A percentile compares a stretch with the other conserved stretches of the same genome.
Conservation (phyloP, 2,888 invertebrate genomes). For the Pharmacophagus antenor region DNA sequence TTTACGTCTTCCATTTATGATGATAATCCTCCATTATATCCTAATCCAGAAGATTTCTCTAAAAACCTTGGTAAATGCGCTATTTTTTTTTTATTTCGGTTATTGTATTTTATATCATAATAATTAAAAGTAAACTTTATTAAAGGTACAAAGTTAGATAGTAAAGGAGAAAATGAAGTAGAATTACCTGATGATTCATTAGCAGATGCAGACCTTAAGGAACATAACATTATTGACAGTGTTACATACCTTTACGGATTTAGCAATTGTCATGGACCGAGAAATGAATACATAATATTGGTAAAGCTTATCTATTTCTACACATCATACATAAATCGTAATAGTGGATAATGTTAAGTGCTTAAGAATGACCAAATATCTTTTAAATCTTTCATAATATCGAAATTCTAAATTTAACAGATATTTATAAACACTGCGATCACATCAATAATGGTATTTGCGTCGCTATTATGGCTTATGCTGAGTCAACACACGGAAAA, state of each 20-base stretch:
- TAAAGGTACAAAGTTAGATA: conserved; percentile 41
- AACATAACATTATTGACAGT: conserved; percentile 86
- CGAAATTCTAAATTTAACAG: conserved; percentile 40
- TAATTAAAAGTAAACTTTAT: neutral
- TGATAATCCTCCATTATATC: conserved; percentile 72
- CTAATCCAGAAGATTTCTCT: conserved; percentile 70
- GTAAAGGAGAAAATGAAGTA: conserved; percentile 63
- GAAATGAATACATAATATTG: conserved; percentile 75
- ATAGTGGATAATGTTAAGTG: too few relatives aligned
- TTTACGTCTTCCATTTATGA: conserved; percentile 76
- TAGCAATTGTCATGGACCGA: conserved; percentile 72
- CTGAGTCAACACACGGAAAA: conserved; percentile 64
- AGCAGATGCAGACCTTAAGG: conserved; percentile 84
- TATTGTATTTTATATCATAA: neutral
- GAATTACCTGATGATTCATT: conserved; percentile 83
- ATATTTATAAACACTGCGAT: conserved; percentile 67
- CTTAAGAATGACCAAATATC: too few relatives aligned
- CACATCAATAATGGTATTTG: conserved; percentile 53
- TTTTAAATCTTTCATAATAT: neutral
- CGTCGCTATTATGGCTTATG: conserved; percentile 63
- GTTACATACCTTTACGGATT: conserved; percentile 86
- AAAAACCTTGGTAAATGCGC: conserved; percentile 54
- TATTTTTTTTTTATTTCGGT: neutral
- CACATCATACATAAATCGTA: too few relatives aligned
- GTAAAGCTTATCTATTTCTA: conserved; percentile 45